phyloP scores from a whole-genome alignment of 1,140 invertebrate genomes.

The Bemisia tabaci region DNA sequence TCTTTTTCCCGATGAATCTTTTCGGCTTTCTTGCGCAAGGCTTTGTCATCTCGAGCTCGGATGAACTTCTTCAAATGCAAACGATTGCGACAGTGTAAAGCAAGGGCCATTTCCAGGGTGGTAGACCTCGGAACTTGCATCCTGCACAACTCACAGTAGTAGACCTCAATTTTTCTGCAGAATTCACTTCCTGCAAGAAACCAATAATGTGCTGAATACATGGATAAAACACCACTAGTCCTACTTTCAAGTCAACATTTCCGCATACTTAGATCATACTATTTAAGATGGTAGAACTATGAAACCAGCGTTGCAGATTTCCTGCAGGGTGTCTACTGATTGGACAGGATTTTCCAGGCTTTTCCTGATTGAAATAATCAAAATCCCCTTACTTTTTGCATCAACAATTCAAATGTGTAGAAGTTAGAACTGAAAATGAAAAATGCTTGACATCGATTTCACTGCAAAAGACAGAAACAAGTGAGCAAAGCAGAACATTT shows the following conservation, averaged over 20 bases:
- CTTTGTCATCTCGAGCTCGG: neutral
- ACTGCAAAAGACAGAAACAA: too few relatives aligned
- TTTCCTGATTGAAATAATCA: too few relatives aligned
- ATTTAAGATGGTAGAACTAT: too few relatives aligned
- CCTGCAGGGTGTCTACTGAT: too few relatives aligned
- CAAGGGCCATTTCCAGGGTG: constrained; percentile 35
- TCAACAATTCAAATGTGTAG: too few relatives aligned
- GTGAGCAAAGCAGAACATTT: too few relatives aligned
- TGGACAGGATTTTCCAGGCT: too few relatives aligned
- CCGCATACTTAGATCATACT: constrained; percentile 7
- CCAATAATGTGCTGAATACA: neutral
- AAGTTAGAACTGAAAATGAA: too few relatives aligned
- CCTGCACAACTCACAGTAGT: constrained; percentile 56
- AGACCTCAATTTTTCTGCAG: constrained; percentile 55
- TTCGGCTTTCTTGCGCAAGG: neutral
- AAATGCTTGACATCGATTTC: too few relatives aligned
- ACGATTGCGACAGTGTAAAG: constrained; percentile 20
- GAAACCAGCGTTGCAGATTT: too few relatives aligned
- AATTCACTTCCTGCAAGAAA: constrained; percentile 45
- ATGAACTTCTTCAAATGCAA: constrained; percentile 18
- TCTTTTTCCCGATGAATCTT: neutral
- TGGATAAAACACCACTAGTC: neutral
- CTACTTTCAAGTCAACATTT: neutral
- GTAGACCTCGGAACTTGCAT: constrained; percentile 48
- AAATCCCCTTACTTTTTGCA: too few relatives aligned